Evolutionary conservation across 2,113 vertebrate genomes (phyloP).

Genomic region (Halichoerus grypus): DNA sequence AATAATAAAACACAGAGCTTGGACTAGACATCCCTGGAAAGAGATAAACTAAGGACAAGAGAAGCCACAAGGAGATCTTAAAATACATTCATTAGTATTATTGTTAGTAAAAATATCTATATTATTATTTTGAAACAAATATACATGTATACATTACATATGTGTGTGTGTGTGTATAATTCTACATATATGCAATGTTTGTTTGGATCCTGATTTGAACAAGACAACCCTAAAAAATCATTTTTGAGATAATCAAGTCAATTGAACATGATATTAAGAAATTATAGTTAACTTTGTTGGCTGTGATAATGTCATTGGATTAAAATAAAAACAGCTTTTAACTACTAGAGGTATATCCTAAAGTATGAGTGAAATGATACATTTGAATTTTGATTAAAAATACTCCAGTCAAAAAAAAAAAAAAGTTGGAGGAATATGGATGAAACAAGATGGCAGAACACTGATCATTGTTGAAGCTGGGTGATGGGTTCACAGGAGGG

Average conservation of each 20-base stretch:
- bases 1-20: neutral
- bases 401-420: neutral
- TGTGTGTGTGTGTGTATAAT: neutral
- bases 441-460: neutral
- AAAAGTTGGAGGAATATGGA: neutral
- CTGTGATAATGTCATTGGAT: constrained; percentile 2
- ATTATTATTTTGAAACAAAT: constrained; percentile 52
- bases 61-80: constrained; percentile 4
- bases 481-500: neutral
- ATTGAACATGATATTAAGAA: neutral
- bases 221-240: neutral
- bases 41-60: neutral
- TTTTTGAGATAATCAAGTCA: constrained; percentile 13
- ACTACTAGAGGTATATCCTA: constrained; percentile 28
- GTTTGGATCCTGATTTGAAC: constrained; percentile 36
- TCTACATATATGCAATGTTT: neutral
- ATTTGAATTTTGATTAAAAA: constrained; percentile 1
- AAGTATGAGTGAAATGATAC: neutral
- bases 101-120: neutral
- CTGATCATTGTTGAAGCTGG: neutral
- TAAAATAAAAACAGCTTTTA: constrained; percentile 49
- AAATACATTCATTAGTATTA: neutral
- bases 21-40: neutral
- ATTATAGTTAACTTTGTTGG: neutral
- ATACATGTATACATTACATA: neutral